These are phyloP conservation scores for Xylota sylvarum DNA, from an alignment of 2,888 invertebrate species.

Conservation along the genomic window DNA sequence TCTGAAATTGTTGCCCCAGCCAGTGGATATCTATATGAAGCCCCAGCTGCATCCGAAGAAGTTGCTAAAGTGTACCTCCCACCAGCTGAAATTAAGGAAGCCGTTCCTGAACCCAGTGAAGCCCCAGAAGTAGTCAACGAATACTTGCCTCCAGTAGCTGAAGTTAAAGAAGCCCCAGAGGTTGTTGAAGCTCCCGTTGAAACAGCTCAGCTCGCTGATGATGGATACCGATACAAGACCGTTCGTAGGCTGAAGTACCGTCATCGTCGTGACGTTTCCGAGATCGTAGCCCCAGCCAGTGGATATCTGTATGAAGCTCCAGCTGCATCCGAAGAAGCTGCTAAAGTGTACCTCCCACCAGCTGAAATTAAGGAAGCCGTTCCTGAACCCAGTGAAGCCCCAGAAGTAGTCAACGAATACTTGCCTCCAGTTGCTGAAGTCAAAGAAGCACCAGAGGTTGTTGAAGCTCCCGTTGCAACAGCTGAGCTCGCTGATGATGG, in stretches of 20 bases:
- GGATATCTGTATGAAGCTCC: conserved; percentile 79
- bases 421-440: conserved; percentile 44
- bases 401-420: conserved; percentile 18
- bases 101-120: neutral
- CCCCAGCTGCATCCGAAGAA: conserved; percentile 77
- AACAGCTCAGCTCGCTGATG: conserved; percentile 55
- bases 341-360: conserved; percentile 41
- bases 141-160: conserved; percentile 36
- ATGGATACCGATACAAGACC: conserved; percentile 69
- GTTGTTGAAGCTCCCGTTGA: conserved; percentile 36
- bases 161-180: conserved; percentile 46
- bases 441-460: conserved; percentile 45
- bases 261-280: conserved; percentile 78
- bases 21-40: conserved; percentile 78
- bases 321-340: conserved; percentile 66
- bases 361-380: conserved; percentile 38
- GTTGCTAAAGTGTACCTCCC: conserved; percentile 29
- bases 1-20: conserved; percentile 23
- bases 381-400: neutral
- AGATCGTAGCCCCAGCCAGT: conserved; percentile 22
- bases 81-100: conserved; percentile 48
- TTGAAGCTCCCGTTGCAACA: conserved; percentile 31
- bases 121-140: conserved; percentile 10
- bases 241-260: conserved; percentile 60
- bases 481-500: conserved; percentile 62